A percentile compares a stretch with the other conserved stretches of the same genome.
phyloP scores from a whole-genome alignment of 2,113 vertebrate species.

The Rhinolophus sinicus region DNA sequence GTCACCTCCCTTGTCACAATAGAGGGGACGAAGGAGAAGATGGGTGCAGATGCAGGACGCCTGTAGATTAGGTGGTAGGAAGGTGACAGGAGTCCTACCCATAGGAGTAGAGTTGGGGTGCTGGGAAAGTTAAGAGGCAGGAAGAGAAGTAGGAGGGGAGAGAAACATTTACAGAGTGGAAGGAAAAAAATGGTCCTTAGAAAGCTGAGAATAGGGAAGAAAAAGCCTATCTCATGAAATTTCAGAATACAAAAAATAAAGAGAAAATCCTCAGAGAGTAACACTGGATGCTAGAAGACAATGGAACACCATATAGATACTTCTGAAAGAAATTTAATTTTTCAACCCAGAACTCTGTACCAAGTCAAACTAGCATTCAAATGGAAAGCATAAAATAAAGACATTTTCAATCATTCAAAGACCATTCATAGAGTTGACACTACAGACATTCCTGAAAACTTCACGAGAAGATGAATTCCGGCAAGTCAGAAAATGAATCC shows the following conservation, averaged over 20 bases:
- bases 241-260: background rate
- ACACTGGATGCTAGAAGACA: background rate
- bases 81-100: background rate
- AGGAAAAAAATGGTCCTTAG: background rate
- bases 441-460: background rate
- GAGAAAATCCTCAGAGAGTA: background rate
- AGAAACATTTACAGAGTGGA: background rate
- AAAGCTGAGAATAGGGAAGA: background rate
- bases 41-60: background rate
- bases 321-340: background rate
- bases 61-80: background rate
- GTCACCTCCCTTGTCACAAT: background rate
- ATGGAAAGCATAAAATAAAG: background rate
- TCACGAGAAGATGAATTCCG: background rate
- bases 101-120: background rate
- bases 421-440: background rate
- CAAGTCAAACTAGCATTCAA: background rate
- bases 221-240: background rate
- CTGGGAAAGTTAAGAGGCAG: background rate
- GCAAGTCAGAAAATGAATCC: constrained; percentile 3
- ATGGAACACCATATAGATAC: accelerated
- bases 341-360: background rate
- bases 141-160: background rate
- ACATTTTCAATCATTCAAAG: background rate
- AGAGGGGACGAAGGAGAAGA: background rate